These are phyloP conservation scores for Alcedo quadribrachys DNA, from an alignment of 2,797 vertebrate species.

Conservation along the genomic window DNA sequence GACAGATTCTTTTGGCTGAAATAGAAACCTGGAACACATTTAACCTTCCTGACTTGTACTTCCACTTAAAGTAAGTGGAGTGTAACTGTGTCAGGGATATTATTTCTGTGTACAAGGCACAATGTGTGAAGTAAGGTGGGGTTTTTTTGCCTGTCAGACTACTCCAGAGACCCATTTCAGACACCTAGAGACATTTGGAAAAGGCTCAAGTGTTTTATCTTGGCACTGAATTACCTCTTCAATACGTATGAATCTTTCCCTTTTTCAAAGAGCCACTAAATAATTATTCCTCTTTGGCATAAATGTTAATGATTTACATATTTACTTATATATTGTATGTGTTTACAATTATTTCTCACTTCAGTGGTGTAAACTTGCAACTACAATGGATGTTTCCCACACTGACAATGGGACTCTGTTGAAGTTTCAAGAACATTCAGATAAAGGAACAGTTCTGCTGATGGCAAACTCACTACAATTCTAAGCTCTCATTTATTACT, in stretches of 20 bases:
- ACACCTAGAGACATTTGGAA: neutral
- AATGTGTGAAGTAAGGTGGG: neutral
- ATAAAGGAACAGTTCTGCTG: neutral
- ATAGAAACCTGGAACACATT: neutral
- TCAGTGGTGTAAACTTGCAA: neutral
- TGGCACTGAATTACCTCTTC: neutral
- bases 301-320: neutral
- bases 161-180: neutral
- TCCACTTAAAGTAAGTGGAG: neutral
- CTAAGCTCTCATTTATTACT: neutral
- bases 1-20: neutral
- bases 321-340: neutral
- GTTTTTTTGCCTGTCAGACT: neutral
- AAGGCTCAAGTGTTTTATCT: neutral
- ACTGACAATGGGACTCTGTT: neutral
- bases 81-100: neutral
- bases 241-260: neutral
- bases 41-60: neutral
- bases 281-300: neutral
- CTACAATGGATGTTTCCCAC: neutral
- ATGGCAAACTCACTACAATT: neutral
- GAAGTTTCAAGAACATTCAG: neutral
- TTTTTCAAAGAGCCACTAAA: neutral
- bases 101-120: neutral
- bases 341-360: neutral